A percentile compares a stretch with the other conserved stretches of the same genome.
Evolutionary conservation across 2,888 invertebrate genomes (phyloP).

Genomic region (Drosophila infuscata): DNA sequence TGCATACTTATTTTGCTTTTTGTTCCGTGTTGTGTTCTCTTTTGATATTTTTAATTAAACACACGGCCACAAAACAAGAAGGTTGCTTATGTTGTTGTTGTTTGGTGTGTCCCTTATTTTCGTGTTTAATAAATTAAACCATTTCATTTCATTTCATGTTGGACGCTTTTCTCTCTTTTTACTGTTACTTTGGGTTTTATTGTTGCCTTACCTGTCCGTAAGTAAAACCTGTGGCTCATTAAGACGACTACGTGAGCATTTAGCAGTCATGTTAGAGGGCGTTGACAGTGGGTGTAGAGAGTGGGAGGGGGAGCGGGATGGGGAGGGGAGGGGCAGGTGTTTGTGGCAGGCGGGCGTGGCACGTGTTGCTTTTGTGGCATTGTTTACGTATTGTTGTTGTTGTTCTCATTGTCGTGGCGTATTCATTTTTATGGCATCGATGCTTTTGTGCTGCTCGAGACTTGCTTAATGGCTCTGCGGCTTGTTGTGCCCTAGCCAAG

Average conservation of each 20-base stretch:
- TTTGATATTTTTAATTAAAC: constrained; percentile 64
- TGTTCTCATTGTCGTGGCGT: constrained; percentile 13
- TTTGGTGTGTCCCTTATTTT: constrained; percentile 39
- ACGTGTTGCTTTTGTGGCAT: constrained; percentile 70
- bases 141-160: constrained; percentile 60
- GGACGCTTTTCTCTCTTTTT: background rate
- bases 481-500: background rate
- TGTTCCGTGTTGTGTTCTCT: constrained; percentile 2
- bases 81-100: constrained; percentile 1
- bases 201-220: constrained; percentile 42
- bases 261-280: constrained; percentile 29
- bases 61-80: constrained; percentile 31
- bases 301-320: background rate
- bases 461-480: constrained; percentile 47
- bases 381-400: constrained; percentile 43
- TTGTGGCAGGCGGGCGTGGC: constrained; percentile 34
- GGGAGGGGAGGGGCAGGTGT: background rate
- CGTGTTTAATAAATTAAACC: constrained; percentile 67
- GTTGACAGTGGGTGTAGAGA: background rate
- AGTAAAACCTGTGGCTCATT: constrained; percentile 65
- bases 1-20: constrained; percentile 1
- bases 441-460: constrained; percentile 48
- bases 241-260: constrained; percentile 64
- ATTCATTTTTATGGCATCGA: constrained; percentile 34
- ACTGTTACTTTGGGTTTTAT: constrained; percentile 18